Evolutionary conservation across 1,140 invertebrate species (phyloP), one percentile per base, ranked within the genome.

Genomic region (Drosophila sucinea): DNA sequence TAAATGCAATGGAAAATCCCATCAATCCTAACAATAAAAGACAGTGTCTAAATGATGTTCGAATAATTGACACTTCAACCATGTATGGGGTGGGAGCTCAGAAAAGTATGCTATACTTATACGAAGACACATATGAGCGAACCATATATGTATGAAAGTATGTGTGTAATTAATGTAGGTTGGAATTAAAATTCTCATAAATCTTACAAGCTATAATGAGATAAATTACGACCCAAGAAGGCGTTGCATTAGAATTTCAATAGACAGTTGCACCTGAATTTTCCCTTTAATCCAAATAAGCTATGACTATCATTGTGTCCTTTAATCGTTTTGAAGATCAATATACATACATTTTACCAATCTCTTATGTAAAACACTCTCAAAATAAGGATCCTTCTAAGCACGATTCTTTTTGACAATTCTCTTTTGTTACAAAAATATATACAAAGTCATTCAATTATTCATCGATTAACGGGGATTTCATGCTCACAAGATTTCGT

Each of bases 1-100:
- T 32, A 70, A 65, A 67, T 85, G 68, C 79, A 76, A 73, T 79
- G 8, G 25, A 51, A 51, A 51, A 51, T 2, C 23, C 7, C 44
- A 51, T 51, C 44, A 51, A 51, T 47, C 44, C 6, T 47, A 17
- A 2, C 17, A 47, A 23, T 51, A 25, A 51, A 51, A 27, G 44
- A 51, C 44, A 51, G 44, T 51, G 1, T 51, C 25, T 27, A 7
- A 51, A 23, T 27, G 23, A 51, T 51, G 7, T 51, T 51, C 23
- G 7, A 10, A 51, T 27, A 10, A 51, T 7, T 27, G 23, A 10
- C 44, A 51, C 41, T 47, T 7, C 2, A 17, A 17, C 23, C 23
- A 51, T 2, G 3, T 27, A 27, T 27, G 44, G 23, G 17, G 17
- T 17, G 17, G 17, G 17, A 17, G 10, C 44, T n/a, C 44, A 0